Evolutionary conservation across 92 coral and sea anemone genomes (phyloP).

Genomic region (Meandrina meandrites): DNA sequence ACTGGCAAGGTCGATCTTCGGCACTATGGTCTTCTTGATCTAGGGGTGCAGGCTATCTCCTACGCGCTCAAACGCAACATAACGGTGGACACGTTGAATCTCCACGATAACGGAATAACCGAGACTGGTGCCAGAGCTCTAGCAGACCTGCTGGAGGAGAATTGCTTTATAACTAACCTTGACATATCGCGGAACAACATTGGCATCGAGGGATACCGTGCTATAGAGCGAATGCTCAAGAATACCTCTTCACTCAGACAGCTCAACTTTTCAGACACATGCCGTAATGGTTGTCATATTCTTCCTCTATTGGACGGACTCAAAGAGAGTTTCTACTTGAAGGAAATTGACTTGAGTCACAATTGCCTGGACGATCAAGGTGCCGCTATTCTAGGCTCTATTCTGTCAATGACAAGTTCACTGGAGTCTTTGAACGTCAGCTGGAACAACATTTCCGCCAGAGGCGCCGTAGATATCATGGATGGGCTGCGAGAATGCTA

Average conservation of each 20-base stretch:
- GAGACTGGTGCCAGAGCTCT: conserved; percentile 42
- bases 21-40: conserved; percentile 61
- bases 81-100: conserved; percentile 62
- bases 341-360: conserved; percentile 49
- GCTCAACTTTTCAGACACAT: conserved; percentile 56
- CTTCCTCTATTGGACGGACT: conserved; percentile 47
- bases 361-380: conserved; percentile 59
- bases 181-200: conserved; percentile 67
- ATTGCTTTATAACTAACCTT: conserved; percentile 50
- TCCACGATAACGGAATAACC: conserved; percentile 68
- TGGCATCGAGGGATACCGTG: conserved; percentile 53
- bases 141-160: conserved; percentile 52
- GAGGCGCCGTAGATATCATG: conserved; percentile 49
- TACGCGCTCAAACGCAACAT: conserved; percentile 45
- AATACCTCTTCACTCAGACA: conserved; percentile 45
- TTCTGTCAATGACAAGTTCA: conserved; percentile 38
- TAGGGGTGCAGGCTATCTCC: conserved; percentile 54
- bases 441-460: conserved; percentile 63
- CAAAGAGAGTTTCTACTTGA: conserved; percentile 51
- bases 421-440: conserved; percentile 63
- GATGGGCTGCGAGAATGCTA: conserved; percentile 44
- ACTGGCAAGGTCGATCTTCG: conserved; percentile 48
- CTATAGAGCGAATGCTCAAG: conserved; percentile 48
- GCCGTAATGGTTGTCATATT: conserved; percentile 42
- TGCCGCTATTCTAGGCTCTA: conserved; percentile 38